Evolutionary conservation across 2,888 invertebrate genomes (phyloP).

Genomic region (Nebria brevicollis): DNA sequence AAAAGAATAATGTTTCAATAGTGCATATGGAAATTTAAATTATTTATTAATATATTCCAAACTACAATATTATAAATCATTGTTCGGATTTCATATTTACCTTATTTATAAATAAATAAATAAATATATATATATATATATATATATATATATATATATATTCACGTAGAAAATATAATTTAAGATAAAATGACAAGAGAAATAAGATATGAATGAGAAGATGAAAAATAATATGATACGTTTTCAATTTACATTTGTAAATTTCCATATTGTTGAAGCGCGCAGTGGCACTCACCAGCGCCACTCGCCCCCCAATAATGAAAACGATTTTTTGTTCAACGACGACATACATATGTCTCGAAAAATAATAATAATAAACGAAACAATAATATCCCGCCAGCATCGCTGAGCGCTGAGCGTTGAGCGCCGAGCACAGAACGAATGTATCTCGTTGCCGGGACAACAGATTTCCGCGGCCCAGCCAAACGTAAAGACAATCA

Average conservation of each 20-base stretch:
- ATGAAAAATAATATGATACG: not conserved
- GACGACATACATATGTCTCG: slow-evolving; percentile 34
- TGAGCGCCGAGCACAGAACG: not conserved
- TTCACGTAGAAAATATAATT: not conserved
- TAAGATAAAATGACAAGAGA: not conserved
- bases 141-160: too few relatives aligned
- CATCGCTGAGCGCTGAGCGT: slow-evolving; percentile 15
- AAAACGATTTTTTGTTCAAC: not conserved
- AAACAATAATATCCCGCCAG: slow-evolving; percentile 40
- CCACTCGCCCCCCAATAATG: slow-evolving; percentile 12
- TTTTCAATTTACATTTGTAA: not conserved
- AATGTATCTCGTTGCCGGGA: slow-evolving; percentile 21
- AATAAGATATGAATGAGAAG: not conserved
- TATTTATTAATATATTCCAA: not conserved
- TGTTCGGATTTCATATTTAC: too few relatives aligned
- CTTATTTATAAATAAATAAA: too few relatives aligned
- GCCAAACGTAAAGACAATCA: slow-evolving; percentile 23
- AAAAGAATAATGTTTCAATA: not conserved
- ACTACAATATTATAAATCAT: too few relatives aligned
- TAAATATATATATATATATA: too few relatives aligned
- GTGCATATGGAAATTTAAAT: not conserved
- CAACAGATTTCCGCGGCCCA: slow-evolving; percentile 29
- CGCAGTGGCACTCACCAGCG: not conserved
- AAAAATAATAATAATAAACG: slow-evolving; percentile 26
- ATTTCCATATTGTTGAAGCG: not conserved